Evolutionary conservation across 2,113 vertebrate species (phyloP).

Genomic region (Urocynchramus pylzowi): DNA sequence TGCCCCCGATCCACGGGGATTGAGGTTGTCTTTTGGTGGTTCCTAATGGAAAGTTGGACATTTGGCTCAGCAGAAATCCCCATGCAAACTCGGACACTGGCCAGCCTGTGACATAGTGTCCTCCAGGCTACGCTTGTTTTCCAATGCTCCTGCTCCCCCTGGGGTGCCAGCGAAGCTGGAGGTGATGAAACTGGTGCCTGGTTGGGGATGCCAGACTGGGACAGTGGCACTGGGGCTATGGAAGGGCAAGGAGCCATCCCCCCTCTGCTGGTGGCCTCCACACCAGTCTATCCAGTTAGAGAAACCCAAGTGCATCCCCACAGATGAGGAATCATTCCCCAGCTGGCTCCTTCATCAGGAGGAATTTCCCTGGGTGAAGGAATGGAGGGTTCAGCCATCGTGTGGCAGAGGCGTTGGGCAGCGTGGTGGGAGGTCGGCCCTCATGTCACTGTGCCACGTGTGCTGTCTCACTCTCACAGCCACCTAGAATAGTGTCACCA

Average conservation of each 20-base stretch:
- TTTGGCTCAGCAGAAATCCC: background rate
- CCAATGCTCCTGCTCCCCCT: rapidly evolving
- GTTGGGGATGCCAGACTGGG: background rate
- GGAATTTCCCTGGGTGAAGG: background rate
- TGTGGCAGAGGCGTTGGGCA: rapidly evolving
- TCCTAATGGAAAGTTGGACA: background rate
- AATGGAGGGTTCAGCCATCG: rapidly evolving
- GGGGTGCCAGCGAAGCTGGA: rapidly evolving
- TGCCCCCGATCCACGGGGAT: rapidly evolving
- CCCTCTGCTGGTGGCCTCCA: background rate
- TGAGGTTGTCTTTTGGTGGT: background rate
- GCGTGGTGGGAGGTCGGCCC: background rate
- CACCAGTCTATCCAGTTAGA: background rate
- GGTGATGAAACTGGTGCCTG: background rate
- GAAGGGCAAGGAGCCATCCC: background rate
- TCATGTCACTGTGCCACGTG: background rate
- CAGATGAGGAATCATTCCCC: rapidly evolving
- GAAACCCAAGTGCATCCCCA: rapidly evolving
- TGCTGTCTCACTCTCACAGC: background rate
- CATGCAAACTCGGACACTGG: rapidly evolving
- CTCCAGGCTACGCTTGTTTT: background rate
- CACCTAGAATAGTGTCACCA: background rate
- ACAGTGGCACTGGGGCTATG: rapidly evolving
- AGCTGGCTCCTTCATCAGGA: rapidly evolving
- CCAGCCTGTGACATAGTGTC: background rate